Conservation (phyloP, 2,888 invertebrate species). For the Campoplex nolae region DNA sequence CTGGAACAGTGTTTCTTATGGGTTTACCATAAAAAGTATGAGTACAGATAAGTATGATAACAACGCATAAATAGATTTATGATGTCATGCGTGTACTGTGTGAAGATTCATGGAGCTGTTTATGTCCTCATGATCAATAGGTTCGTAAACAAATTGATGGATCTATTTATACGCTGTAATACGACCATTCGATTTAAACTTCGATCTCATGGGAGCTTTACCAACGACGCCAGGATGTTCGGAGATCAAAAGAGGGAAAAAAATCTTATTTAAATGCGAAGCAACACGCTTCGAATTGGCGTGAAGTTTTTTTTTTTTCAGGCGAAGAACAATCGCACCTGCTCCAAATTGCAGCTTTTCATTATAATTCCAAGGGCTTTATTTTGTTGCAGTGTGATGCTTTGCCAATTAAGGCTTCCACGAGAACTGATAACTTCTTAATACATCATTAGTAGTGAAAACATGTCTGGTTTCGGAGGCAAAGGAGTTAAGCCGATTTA, state of each 20-base stretch:
- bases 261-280: no score
- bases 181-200: neutral
- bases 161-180: neutral
- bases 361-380: neutral
- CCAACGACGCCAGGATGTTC: no score
- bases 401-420: neutral
- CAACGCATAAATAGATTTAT: neutral
- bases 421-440: constrained; percentile 4
- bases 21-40: neutral
- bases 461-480: neutral
- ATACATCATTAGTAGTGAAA: constrained; percentile 9
- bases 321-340: no score
- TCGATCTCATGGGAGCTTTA: no score
- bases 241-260: no score
- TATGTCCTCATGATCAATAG: neutral
- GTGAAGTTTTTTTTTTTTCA: no score
- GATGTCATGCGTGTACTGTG: neutral
- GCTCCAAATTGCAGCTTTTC: neutral
- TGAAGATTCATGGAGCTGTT: neutral
- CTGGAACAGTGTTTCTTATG: neutral
- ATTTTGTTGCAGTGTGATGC: neutral
- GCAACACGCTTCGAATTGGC: no score
- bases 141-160: neutral
- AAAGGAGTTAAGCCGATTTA: constrained; percentile 16
- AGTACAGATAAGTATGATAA: neutral